Conservation (phyloP, 2,888 invertebrate genomes). For the Tenthredo mesomela region DNA sequence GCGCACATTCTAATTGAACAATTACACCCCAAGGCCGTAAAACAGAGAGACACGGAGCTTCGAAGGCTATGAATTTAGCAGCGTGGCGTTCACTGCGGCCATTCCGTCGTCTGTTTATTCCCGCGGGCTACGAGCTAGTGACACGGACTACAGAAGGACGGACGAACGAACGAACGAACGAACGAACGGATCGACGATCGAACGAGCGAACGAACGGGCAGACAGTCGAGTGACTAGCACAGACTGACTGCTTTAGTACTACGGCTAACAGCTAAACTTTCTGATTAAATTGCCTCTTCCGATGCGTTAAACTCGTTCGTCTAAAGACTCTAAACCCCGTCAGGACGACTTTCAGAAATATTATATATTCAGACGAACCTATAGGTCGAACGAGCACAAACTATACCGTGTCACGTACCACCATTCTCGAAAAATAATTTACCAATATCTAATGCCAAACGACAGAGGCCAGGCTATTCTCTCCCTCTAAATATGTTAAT, state of each 20-base stretch:
- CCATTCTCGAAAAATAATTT: not conserved
- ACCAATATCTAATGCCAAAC: not conserved
- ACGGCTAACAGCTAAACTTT: slow-evolving; percentile 50
- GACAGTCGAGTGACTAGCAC: slow-evolving; percentile 51
- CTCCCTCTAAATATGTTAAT: not conserved
- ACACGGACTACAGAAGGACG: slow-evolving; percentile 27
- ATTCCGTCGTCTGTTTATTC: slow-evolving; percentile 49
- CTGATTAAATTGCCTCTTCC: slow-evolving; percentile 53
- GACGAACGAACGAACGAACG: not conserved
- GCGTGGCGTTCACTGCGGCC: slow-evolving; percentile 50
- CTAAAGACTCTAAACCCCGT: slow-evolving; percentile 48
- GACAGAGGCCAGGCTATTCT: not conserved
- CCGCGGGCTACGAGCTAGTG: slow-evolving; percentile 47
- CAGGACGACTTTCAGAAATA: slow-evolving; percentile 17
- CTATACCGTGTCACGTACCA: not conserved
- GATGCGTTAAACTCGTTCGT: slow-evolving; percentile 48
- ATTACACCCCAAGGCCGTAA: slow-evolving; percentile 51
- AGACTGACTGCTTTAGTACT: slow-evolving; percentile 49
- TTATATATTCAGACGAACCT: slow-evolving; percentile 7
- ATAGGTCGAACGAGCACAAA: slow-evolving; percentile 8
- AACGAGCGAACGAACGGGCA: slow-evolving; percentile 20
- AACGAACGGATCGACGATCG: not conserved
- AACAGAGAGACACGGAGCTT: slow-evolving; percentile 52
- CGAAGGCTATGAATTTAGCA: slow-evolving; percentile 52
- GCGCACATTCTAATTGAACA: slow-evolving; percentile 53